phyloP scores from a whole-genome alignment of 2,888 invertebrate genomes.

The Anaspis maculata region DNA sequence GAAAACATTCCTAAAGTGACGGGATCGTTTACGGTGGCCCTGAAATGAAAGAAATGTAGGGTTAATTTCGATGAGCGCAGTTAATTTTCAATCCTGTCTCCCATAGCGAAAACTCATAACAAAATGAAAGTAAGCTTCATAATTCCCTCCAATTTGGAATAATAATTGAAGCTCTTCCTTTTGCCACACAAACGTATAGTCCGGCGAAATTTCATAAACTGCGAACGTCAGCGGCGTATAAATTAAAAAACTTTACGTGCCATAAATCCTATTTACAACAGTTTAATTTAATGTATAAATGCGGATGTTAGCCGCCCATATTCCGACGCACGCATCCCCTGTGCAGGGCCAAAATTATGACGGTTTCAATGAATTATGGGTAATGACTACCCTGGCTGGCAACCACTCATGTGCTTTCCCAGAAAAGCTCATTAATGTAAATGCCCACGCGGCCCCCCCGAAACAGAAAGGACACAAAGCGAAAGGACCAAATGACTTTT shows the following conservation, averaged over 20 bases:
- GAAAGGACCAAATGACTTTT: constrained; percentile 8
- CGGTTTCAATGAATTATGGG: constrained; percentile 18
- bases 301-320: constrained; percentile 8
- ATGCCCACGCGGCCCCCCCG: constrained; percentile 13
- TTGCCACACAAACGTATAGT: too few species aligned
- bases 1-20: too few species aligned
- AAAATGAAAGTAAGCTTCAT: too few species aligned
- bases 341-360: constrained; percentile 16
- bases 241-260: constrained; percentile 17
- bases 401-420: constrained; percentile 17
- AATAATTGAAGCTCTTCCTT: too few species aligned
- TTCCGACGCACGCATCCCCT: constrained; percentile 12
- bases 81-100: too few species aligned
- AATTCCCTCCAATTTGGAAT: too few species aligned
- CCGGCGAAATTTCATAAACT: constrained; percentile 3
- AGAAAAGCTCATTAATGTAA: constrained; percentile 20
- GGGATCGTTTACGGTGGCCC: too few species aligned
- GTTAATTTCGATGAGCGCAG: too few species aligned
- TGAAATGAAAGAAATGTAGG: too few species aligned
- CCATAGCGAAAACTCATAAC: too few species aligned
- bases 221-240: constrained; percentile 11
- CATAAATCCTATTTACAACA: constrained; percentile 20
- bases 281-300: constrained; percentile 19
- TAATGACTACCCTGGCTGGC: constrained; percentile 18
- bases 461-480: constrained; percentile 8